These are phyloP conservation scores for Turritopsis rubra DNA, from an alignment of 30 jellyfish, hydroid and myxozoan species.

Conservation along the genomic window DNA sequence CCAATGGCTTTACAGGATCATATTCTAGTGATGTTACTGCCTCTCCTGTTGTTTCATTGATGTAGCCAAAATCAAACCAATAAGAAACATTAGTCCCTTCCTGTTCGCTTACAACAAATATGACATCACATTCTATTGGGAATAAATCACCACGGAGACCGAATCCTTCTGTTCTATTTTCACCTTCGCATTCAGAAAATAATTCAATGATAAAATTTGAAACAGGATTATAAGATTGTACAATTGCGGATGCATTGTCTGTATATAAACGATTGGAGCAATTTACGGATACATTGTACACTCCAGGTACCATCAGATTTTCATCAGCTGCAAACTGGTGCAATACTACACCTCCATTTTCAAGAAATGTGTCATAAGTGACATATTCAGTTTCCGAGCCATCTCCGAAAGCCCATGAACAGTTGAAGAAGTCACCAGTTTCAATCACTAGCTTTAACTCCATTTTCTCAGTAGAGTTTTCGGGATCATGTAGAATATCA, in stretches of 20 bases:
- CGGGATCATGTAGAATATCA: conserved; percentile 53
- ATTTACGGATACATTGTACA: conserved; percentile 29
- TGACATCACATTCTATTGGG: background rate
- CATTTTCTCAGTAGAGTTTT: conserved; percentile 54
- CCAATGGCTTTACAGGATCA: background rate
- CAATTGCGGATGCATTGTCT: conserved; percentile 37
- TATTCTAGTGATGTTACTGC: background rate
- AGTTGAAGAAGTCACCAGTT: conserved; percentile 60
- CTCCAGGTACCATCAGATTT: conserved; percentile 35
- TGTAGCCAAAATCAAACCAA: conserved; percentile 1
- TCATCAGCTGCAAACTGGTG: conserved; percentile 36
- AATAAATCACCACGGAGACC: conserved; percentile 49
- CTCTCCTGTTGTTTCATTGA: background rate
- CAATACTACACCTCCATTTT: conserved; percentile 3
- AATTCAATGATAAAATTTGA: conserved; percentile 31
- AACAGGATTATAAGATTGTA: conserved; percentile 36
- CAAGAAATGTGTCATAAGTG: background rate
- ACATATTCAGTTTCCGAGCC: background rate
- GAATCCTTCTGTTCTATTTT: conserved; percentile 34
- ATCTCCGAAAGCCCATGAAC: conserved; percentile 42
- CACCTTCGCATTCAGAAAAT: conserved; percentile 42
- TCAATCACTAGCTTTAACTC: conserved; percentile 24
- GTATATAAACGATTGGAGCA: conserved; percentile 55
- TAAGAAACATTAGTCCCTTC: conserved; percentile 16
- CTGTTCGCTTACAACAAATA: conserved; percentile 10